Evolutionary conservation across 2,113 vertebrate genomes (phyloP).

Genomic region (Rhinogobius similis): DNA sequence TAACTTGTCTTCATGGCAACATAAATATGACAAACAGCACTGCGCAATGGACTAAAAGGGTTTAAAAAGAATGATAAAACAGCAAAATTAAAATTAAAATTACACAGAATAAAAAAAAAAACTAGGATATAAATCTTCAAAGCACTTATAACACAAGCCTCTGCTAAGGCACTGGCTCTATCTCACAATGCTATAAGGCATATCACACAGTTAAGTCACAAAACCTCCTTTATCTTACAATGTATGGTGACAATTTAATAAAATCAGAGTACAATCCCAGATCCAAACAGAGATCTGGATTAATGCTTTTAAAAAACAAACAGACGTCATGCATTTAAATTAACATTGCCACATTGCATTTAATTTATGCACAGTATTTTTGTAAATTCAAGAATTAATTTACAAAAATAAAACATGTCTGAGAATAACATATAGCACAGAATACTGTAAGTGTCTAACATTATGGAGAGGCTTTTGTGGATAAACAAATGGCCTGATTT

Average conservation of each 20-base stretch:
- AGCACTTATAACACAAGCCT: neutral
- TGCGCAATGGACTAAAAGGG: neutral
- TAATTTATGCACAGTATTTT: too few species aligned
- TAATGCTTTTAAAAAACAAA: too few species aligned
- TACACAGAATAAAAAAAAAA: neutral
- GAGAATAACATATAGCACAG: too few species aligned
- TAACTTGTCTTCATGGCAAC: slow-evolving; percentile 16
- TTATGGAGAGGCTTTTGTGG: neutral
- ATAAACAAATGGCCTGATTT: slow-evolving; percentile 19
- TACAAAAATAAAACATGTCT: too few species aligned
- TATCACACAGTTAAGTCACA: too few species aligned
- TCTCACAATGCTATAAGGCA: neutral
- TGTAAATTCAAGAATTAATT: too few species aligned
- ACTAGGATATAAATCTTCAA: neutral
- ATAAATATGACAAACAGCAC: slow-evolving; percentile 1
- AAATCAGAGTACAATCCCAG: too few species aligned
- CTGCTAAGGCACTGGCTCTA: neutral
- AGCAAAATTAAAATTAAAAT: neutral
- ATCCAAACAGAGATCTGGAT: too few species aligned
- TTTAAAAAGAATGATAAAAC: neutral
- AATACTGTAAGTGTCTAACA: neutral
- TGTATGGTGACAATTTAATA: too few species aligned
- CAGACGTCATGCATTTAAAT: too few species aligned
- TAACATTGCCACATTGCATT: too few species aligned
- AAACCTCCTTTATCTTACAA: too few species aligned